Base-by-base conservation (phyloP, 2,888 invertebrate species). In the Willowsia nigromaculata region DNA sequence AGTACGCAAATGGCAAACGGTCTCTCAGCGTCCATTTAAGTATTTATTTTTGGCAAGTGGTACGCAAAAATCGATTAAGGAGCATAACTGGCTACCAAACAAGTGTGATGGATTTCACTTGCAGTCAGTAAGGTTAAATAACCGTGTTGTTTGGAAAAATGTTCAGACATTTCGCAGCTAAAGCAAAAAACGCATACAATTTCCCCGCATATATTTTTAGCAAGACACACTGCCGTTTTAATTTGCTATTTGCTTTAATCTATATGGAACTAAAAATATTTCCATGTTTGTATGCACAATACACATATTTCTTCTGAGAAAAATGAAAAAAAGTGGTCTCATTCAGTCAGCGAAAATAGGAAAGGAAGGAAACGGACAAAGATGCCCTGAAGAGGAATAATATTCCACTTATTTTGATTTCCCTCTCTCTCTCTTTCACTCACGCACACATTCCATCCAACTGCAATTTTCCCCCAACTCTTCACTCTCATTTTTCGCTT, bases 321-420 rank as follows among this genome's bases (percentile, higher is more conserved):
- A 30, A 30, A n/a, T n/a, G n/a, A n/a, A 62, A 30, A 71, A 53
- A 50, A 9, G 15, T 53, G n/a, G 18, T 71, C 68, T 71, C 68
- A 71, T 71, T 71, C 40, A 71, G 40, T 37, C 40, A 71, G 18
- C 22, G 37, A 71, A 71, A 71, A 71, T 18, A 76, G 76, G 76
- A 76, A 76, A 53, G 76, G 76, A 76, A 76, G 76, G 76, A 76
- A 30, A 76, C 47, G 5, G 27, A 30, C 27, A 76, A 53, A 50
- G 76, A 76, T 76, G 76, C 76, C 76, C 76, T 76, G 50, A 76
- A 76, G 76, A 53, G 76, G 50, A 76, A 53, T 53, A 47, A 71
- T 71, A 71, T 71, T 71, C 68, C 68, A 71, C 37, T 71, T 71
- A 25, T 37, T 71, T 71, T 71, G 40, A 76, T 76, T 76, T 76